phyloP scores from a whole-genome alignment of 1,140 invertebrate species.

The Pentalonia nigronervosa region DNA sequence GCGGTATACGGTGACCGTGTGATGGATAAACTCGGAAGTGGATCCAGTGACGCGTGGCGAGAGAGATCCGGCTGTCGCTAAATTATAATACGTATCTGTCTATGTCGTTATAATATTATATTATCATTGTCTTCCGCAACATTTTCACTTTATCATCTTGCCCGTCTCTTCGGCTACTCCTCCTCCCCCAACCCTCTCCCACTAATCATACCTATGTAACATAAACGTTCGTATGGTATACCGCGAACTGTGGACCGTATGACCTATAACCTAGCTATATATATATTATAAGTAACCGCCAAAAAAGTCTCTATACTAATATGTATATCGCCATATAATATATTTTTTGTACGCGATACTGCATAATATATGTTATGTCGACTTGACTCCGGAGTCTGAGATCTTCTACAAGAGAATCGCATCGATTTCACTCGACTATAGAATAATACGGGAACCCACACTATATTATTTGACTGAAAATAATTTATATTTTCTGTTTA shows the following conservation, averaged over 20 bases:
- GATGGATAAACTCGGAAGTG: background rate
- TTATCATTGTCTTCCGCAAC: background rate
- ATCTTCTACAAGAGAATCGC: no score
- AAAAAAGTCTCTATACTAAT: background rate
- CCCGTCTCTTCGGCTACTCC: background rate
- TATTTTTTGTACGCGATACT: no score
- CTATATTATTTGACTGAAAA: background rate
- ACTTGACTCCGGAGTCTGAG: background rate
- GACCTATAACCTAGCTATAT: no score
- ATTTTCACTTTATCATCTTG: background rate
- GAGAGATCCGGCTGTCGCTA: background rate
- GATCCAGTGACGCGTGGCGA: background rate
- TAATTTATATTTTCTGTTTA: background rate
- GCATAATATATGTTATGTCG: background rate
- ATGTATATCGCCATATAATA: background rate
- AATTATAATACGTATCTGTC: background rate
- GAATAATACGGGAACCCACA: background rate
- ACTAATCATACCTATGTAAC: background rate
- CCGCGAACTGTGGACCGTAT: background rate
- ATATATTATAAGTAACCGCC: no score
- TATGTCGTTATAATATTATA: background rate
- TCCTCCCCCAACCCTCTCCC: accelerated
- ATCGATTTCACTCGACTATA: background rate
- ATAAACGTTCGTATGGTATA: background rate
- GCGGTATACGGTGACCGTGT: background rate